Conservation (phyloP, 2,797 vertebrate genomes). For the Clamator glandarius region DNA sequence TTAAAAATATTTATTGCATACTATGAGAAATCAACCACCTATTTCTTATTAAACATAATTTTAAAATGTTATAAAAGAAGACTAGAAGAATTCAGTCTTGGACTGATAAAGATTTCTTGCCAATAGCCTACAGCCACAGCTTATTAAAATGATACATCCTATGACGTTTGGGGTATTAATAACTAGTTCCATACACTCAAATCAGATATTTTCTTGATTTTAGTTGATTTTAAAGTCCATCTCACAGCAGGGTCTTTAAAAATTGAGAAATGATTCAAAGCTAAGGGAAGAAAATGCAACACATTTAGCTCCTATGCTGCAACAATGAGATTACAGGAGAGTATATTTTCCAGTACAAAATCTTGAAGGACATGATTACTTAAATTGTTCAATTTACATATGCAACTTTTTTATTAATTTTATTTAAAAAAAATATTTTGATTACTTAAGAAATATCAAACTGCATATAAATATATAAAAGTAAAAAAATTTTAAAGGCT, state of each 20-base stretch:
- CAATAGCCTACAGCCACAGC: not conserved
- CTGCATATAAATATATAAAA: not conserved
- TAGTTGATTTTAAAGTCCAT: not conserved
- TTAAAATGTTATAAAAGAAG: not conserved
- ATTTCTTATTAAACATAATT: not conserved
- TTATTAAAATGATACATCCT: not conserved
- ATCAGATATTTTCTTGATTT: not conserved
- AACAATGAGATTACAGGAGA: not conserved
- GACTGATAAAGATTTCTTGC: not conserved
- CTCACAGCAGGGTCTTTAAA: not conserved
- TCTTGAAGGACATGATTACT: not conserved
- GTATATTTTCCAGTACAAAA: not conserved
- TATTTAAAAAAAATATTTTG: not conserved
- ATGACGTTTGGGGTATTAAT: not conserved
- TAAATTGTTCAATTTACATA: not conserved
- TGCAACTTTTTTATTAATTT: not conserved
- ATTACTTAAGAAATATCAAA: not conserved
- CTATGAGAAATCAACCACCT: not conserved
- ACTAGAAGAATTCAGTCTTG: not conserved
- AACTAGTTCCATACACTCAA: not conserved
- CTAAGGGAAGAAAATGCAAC: not conserved
- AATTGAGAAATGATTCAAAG: not conserved
- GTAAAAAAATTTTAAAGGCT: not conserved
- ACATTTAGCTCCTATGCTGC: not conserved
- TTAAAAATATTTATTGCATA: slow-evolving; percentile 23